A percentile compares a stretch with the other conserved stretches of the same genome.
Evolutionary conservation across 1,140 invertebrate species (phyloP).

Genomic region (Odontomachus brunneus): DNA sequence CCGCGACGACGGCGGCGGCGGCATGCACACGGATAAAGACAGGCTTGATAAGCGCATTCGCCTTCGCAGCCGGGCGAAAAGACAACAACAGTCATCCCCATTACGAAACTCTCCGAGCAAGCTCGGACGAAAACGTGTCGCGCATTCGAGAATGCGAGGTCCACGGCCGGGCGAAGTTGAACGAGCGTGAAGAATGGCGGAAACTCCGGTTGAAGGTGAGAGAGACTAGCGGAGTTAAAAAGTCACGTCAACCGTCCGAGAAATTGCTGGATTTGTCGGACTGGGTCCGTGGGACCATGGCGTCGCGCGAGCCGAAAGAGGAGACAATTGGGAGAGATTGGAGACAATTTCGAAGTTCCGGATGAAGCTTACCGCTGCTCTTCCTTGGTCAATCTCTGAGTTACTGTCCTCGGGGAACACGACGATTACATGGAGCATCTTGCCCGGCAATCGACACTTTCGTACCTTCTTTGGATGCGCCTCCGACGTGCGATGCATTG

Average conservation of each 20-base stretch:
- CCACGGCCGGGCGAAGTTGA: not conserved
- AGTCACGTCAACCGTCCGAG: conserved; percentile 45
- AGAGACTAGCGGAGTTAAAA: conserved; percentile 40
- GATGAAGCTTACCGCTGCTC: conserved; percentile 48
- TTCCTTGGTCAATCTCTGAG: conserved; percentile 34
- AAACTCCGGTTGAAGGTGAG: not conserved
- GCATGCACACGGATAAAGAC: not conserved
- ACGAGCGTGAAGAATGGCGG: conserved; percentile 20
- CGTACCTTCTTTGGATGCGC: not conserved
- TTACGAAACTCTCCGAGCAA: conserved; percentile 6
- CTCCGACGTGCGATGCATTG: conserved; percentile 15
- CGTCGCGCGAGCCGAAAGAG: conserved; percentile 26
- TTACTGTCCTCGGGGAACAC: conserved; percentile 36
- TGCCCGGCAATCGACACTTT: conserved; percentile 41
- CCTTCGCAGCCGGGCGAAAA: not conserved
- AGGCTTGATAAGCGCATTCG: not conserved
- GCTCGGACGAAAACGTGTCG: conserved; percentile 34
- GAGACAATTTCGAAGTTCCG: conserved; percentile 55
- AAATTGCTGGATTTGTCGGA: conserved; percentile 61
- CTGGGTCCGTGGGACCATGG: conserved; percentile 29
- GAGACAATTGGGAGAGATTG: conserved; percentile 58
- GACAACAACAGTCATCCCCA: conserved; percentile 38
- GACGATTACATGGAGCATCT: conserved; percentile 37
- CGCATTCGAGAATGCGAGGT: conserved; percentile 13
- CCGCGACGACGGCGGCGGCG: conserved; percentile 8